These are phyloP conservation scores for Trichonephila clavipes DNA, from an alignment of 1,140 invertebrate genomes.

Conservation along the genomic window DNA sequence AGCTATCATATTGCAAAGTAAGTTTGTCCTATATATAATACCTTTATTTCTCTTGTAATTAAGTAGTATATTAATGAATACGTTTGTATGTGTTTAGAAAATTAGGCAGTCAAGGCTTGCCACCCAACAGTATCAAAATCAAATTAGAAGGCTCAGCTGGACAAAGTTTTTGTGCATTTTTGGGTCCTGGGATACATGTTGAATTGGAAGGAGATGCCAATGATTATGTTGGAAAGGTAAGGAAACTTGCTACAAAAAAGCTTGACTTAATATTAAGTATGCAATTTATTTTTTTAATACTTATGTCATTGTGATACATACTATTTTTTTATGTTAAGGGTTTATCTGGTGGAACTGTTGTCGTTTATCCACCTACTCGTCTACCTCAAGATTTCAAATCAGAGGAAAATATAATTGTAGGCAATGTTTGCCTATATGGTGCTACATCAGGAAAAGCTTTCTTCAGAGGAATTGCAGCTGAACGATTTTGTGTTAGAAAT, in stretches of 20 bases:
- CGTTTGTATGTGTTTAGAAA: constrained; percentile 84
- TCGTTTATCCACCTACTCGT: constrained; percentile 95
- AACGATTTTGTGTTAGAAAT: constrained; percentile 98
- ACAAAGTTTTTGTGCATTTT: constrained; percentile 99
- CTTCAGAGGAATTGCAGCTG: constrained; percentile 97
- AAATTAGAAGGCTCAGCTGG: constrained; percentile 96
- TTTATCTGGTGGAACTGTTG: constrained; percentile 95
- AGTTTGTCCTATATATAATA: constrained; percentile 78
- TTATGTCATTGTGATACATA: background rate
- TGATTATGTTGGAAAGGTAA: constrained; percentile 96
- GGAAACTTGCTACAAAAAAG: background rate
- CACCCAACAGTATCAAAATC: constrained; percentile 92
- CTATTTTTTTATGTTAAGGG: constrained; percentile 83
- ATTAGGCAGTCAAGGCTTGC: constrained; percentile 93
- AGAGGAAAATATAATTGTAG: constrained; percentile 97
- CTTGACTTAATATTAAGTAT: background rate
- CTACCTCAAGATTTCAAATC: constrained; percentile 89
- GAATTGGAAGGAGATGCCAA: constrained; percentile 98
- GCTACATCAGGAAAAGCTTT: constrained; percentile 96
- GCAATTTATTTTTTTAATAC: background rate
- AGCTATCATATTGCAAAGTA: constrained; percentile 96
- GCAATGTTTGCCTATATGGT: constrained; percentile 99
- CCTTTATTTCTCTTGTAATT: background rate
- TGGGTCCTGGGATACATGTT: constrained; percentile 93
- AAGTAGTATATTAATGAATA: background rate